Conservation (phyloP, 2,113 vertebrate genomes). For the Murina feae region DNA sequence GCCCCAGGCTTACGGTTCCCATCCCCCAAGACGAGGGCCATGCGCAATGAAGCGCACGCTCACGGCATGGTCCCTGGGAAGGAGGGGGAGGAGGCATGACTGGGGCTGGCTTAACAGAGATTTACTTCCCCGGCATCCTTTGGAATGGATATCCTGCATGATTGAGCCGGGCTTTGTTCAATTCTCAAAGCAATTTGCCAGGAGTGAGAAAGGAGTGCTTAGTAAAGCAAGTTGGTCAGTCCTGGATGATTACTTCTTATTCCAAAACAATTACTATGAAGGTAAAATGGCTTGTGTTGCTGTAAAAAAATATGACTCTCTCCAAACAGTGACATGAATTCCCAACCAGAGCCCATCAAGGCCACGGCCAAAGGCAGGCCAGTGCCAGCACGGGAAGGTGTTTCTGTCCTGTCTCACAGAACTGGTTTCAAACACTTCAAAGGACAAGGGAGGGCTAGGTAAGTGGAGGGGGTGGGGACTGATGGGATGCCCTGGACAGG, state of each 20-base stretch:
- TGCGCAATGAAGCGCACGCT: neutral
- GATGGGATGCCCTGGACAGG: neutral
- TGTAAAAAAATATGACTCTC: slow-evolving; percentile 77
- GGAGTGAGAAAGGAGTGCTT: slow-evolving; percentile 77
- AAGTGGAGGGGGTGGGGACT: neutral
- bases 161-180: slow-evolving; percentile 82
- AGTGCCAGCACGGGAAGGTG: neutral
- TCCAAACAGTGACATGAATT: slow-evolving; percentile 70
- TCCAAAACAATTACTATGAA: slow-evolving; percentile 83
- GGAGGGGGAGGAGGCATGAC: slow-evolving; percentile 56
- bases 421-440: neutral
- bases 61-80: slow-evolving; percentile 56
- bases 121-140: slow-evolving; percentile 74
- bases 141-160: slow-evolving; percentile 78
- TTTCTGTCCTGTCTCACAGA: neutral
- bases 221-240: slow-evolving; percentile 80
- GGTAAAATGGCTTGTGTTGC: slow-evolving; percentile 78
- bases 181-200: slow-evolving; percentile 85
- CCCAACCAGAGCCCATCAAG: slow-evolving; percentile 33
- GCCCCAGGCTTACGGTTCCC: neutral
- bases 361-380: slow-evolving; percentile 46
- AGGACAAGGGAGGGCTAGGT: neutral
- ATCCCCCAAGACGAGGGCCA: neutral
- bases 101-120: slow-evolving; percentile 65
- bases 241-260: slow-evolving; percentile 84